Base-by-base conservation (phyloP, 2,113 vertebrate species). In the Aegithalos caudatus region DNA sequence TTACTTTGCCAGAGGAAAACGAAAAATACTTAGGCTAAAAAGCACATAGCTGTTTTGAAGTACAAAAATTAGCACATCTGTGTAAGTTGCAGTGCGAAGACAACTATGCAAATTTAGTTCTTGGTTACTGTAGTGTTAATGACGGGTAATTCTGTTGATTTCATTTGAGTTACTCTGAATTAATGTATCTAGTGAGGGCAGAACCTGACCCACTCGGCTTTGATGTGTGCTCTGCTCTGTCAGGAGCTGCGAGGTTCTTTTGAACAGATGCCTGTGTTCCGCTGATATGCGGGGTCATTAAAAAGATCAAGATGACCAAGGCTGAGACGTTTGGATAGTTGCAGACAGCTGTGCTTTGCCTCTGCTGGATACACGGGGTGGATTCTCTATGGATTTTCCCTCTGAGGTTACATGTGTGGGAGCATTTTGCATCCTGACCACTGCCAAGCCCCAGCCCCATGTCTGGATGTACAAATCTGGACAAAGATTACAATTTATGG, bases 291-390 rank as follows among this genome's bases (percentile, higher is more conserved):
- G 0, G 33, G 94, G 94, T 96, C 94, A 95, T 96, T 94, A 95
- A 94, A 97, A 94, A 96, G 95, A 96, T 97, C 93, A 97, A 96
- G 95, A 96, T 96, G 95, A 96, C 94, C 93, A 96, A 96, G 92
- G 53, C 88, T 83, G 92, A 95, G 92, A 85, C 40, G 13, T 47
- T 94, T 0, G 3, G 88, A 86, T 74, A 72, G 92, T 66, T 96
- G 93, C 92, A 92, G 95, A 96, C 94, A 94, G 95, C 95, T 96
- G 92, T 0, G 7, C 76, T 73, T 51, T 73, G 78, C 90, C 33
- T 80, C 71, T 80, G 58, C 87, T 56, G 57, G 58, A 77, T 89
- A 3, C 84, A 27, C 2, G 1, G 71, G 22, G 14, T 94, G 88
- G 92, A 81, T 90, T 93, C 67, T 64, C 64, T 33, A 6, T 56